Conservation (phyloP, 1,140 invertebrate species). For the Proctacanthus coquilletti region DNA sequence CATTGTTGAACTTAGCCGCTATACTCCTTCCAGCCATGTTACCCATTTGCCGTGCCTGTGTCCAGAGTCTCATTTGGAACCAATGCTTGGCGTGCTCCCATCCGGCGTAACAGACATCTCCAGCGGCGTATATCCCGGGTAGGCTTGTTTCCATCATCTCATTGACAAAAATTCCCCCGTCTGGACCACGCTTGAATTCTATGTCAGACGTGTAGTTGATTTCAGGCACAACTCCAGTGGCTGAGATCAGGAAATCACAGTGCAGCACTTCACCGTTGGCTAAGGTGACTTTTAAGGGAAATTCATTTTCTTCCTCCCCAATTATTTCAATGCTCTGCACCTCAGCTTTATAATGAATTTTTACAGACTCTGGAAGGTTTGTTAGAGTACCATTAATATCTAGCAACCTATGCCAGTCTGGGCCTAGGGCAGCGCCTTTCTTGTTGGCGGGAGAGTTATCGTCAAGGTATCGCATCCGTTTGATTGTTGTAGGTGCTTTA, state of each 20-base stretch:
- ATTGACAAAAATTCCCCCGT: conserved; percentile 70
- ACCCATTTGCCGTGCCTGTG: conserved; percentile 96
- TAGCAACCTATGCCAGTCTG: conserved; percentile 78
- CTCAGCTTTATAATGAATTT: conserved; percentile 57
- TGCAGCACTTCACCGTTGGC: conserved; percentile 58
- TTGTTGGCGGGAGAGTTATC: conserved; percentile 30
- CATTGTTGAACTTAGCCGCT: conserved; percentile 43
- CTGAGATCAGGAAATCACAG: conserved; percentile 89
- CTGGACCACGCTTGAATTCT: conserved; percentile 41
- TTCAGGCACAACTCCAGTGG: conserved; percentile 79
- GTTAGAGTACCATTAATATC: conserved; percentile 41
- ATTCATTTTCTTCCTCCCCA: conserved; percentile 29
- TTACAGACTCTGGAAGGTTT: conserved; percentile 25
- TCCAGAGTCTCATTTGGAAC: conserved; percentile 97
- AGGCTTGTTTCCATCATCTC: conserved; percentile 71
- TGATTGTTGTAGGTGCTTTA: conserved; percentile 29
- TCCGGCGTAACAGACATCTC: conserved; percentile 72
- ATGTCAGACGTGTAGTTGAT: conserved; percentile 38
- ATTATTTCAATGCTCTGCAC: conserved; percentile 36
- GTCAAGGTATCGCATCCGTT: conserved; percentile 54
- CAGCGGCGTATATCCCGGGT: conserved; percentile 77
- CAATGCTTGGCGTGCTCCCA: conserved; percentile 74
- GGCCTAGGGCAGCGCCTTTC: conserved; percentile 75
- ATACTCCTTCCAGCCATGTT: conserved; percentile 84
- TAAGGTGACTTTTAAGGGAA: conserved; percentile 58